A percentile compares a stretch with the other conserved stretches of the same genome.
phyloP scores from a whole-genome alignment of 92 coral and sea anemone species.

The Phenganax subtilis region DNA sequence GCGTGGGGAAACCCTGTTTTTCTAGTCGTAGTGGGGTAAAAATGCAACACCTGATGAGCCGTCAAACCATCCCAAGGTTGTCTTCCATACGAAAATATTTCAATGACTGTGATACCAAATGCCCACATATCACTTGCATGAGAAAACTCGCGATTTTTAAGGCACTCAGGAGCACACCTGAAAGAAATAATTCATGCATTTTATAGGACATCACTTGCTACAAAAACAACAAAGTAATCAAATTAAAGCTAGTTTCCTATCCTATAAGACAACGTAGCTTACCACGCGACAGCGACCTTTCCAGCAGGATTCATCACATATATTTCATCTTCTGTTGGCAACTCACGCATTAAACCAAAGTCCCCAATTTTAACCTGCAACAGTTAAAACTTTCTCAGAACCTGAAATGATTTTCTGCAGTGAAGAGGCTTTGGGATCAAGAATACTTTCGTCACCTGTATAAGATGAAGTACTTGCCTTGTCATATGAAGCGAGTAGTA shows the following conservation, averaged over 20 bases:
- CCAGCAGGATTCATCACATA: slow-evolving; percentile 90
- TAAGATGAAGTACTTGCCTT: slow-evolving; percentile 39
- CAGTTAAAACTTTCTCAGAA: not conserved
- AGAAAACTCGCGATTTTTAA: slow-evolving; percentile 79
- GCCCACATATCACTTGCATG: slow-evolving; percentile 98
- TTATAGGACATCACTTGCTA: not conserved
- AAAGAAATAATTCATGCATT: not conserved
- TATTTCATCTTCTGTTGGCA: slow-evolving; percentile 75
- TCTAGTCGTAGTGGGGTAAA: not conserved
- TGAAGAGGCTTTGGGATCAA: not conserved
- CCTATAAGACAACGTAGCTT: not conserved
- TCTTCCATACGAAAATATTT: slow-evolving; percentile 84
- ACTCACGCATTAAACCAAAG: slow-evolving; percentile 87
- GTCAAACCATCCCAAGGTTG: slow-evolving; percentile 89
- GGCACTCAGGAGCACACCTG: slow-evolving; percentile 97
- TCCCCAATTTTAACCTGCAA: slow-evolving; percentile 90
- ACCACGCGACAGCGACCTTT: slow-evolving; percentile 95
- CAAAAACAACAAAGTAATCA: too few relatives aligned
- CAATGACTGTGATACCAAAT: slow-evolving; percentile 79
- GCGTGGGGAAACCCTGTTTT: not conserved
- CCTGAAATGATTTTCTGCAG: not conserved
- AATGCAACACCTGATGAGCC: slow-evolving; percentile 62
- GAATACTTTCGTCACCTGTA: not conserved
- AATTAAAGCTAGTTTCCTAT: not conserved
- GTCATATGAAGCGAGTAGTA: slow-evolving; percentile 71